Percentiles rank a stretch among this genome's conserved stretches.
These are phyloP conservation scores for Stenodema calcarata DNA, from an alignment of 2,888 invertebrate species.

Conservation along the genomic window DNA sequence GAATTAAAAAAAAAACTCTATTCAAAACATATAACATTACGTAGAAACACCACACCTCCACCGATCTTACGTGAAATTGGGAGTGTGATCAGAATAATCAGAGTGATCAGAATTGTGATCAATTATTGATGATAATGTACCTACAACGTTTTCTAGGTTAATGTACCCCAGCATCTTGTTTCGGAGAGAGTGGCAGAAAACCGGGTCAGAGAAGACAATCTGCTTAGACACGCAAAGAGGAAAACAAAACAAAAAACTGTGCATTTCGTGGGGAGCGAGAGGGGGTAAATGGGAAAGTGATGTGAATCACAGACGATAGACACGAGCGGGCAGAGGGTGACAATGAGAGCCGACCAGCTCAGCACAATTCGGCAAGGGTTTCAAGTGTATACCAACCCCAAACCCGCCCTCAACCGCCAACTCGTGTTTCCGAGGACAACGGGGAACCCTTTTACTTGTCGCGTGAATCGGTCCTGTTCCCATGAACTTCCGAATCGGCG, in stretches of 20 bases:
- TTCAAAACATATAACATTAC: too few relatives aligned
- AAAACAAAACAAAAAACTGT: too few relatives aligned
- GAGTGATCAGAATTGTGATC: too few relatives aligned
- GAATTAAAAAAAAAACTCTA: too few relatives aligned
- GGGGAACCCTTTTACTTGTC: not conserved
- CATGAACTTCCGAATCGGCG: not conserved
- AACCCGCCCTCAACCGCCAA: not conserved
- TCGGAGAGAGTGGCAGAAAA: not conserved
- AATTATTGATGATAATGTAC: too few relatives aligned
- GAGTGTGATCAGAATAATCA: too few relatives aligned
- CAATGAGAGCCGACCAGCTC: constrained; percentile 1
- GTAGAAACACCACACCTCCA: too few relatives aligned
- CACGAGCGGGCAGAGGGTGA: not conserved
- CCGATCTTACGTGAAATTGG: too few relatives aligned
- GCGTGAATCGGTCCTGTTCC: not conserved
- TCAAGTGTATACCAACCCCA: constrained; percentile 1
- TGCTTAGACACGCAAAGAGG: not conserved
- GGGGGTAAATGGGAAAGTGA: not conserved
- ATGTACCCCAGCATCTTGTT: not conserved
- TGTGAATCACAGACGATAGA: not conserved
- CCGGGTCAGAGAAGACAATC: not conserved
- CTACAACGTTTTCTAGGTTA: too few relatives aligned
- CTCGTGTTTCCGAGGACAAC: not conserved
- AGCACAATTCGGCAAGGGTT: not conserved
- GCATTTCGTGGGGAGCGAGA: not conserved